Conservation (phyloP, 2,113 vertebrate genomes). For the Neolamprologus tretocephalus region DNA sequence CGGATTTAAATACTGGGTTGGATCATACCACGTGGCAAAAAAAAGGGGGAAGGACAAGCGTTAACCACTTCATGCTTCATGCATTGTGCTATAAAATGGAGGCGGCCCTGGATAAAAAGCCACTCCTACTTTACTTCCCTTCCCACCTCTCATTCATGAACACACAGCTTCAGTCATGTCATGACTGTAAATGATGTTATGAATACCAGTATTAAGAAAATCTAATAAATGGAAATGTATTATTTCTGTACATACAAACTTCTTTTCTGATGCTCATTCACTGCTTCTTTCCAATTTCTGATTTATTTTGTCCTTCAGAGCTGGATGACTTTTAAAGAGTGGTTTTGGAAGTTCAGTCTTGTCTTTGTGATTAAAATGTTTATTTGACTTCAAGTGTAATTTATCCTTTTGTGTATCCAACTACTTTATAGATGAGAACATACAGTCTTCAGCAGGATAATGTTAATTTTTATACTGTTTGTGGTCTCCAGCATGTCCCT, state of each 20-base stretch:
- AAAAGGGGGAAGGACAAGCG: constrained; percentile 2
- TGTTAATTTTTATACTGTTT: background rate
- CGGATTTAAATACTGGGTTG: constrained; percentile 64
- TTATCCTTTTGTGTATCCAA: background rate
- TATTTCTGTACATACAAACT: background rate
- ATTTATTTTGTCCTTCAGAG: background rate
- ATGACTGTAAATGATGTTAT: background rate
- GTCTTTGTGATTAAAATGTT: background rate
- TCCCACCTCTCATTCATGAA: constrained; percentile 24
- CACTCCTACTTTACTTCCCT: constrained; percentile 22
- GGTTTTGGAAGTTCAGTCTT: background rate
- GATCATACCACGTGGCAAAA: constrained; percentile 59
- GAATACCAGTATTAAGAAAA: background rate
- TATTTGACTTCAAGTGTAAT: background rate
- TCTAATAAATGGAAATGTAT: background rate
- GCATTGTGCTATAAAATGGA: constrained; percentile 47
- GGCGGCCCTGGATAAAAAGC: constrained; percentile 11
- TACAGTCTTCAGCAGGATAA: background rate
- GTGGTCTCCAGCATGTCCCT: background rate
- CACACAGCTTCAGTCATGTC: background rate
- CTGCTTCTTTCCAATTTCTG: background rate
- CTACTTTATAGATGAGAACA: background rate
- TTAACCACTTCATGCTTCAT: constrained; percentile 30
- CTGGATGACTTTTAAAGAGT: background rate
- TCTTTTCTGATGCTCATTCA: background rate